Conservation (phyloP, 2,797 vertebrate species). For the Salarias fasciatus region DNA sequence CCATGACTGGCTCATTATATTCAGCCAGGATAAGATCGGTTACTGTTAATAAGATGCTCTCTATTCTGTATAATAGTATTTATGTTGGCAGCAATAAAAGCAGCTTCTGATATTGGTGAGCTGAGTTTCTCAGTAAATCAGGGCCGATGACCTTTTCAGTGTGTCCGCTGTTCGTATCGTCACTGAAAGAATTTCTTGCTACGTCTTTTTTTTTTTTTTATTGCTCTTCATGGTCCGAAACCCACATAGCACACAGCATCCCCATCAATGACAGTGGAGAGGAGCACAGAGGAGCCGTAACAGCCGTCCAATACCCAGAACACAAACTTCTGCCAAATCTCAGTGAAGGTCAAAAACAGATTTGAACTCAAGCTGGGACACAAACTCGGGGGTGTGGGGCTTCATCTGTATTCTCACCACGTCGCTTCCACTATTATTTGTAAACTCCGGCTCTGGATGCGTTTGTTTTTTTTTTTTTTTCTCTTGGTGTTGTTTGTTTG, state of each 20-base stretch:
- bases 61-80: too few species aligned
- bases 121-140: too few species aligned
- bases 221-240: conserved; percentile 46
- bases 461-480: not conserved
- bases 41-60: too few species aligned
- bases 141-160: conserved; percentile 27
- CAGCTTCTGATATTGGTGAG: too few species aligned
- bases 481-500: too few species aligned
- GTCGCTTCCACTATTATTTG: conserved; percentile 27
- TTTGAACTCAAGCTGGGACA: conserved; percentile 52
- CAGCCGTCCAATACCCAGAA: conserved; percentile 44
- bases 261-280: conserved; percentile 34
- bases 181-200: conserved; percentile 14
- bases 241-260: conserved; percentile 19
- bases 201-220: conserved; percentile 8
- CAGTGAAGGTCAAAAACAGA: conserved; percentile 66
- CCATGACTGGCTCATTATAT: too few species aligned
- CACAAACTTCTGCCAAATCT: conserved; percentile 60
- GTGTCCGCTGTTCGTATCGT: not conserved
- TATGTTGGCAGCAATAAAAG: too few species aligned
- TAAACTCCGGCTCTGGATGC: conserved; percentile 20
- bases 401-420: conserved; percentile 41
- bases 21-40: too few species aligned
- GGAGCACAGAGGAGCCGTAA: conserved; percentile 38
- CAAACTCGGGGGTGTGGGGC: conserved; percentile 28